Base-by-base conservation (phyloP, 2,888 invertebrate genomes). In the Zele albiditarsus region DNA sequence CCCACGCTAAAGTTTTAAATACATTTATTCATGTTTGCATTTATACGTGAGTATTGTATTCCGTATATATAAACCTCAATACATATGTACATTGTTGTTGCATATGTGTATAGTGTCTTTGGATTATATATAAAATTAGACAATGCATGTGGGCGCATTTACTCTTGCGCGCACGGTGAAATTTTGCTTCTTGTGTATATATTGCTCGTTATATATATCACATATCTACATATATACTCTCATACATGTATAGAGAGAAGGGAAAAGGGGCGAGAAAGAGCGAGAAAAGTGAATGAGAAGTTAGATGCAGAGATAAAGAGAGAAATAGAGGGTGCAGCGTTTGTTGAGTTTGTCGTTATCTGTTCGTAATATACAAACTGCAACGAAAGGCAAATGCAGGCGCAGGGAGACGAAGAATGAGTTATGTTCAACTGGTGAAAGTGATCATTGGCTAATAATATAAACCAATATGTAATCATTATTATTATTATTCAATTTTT, bases 131-230 rank as follows among this genome's bases (percentile, higher is more conserved):
- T n/a, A 46, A 28, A 62, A 82, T 82, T 86, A 86, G 84, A 88
- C 88, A 88, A 88, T 88, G 86, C 84, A 85, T 86, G 87, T 85
- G 84, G 88, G 88, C 87, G 88, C 85, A 83, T 84, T 83, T 83
- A 81, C 81, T 78, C 82, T 73, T 70, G 78, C 38, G 67, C 70
- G 31, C 70, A 58, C 25, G 10, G 33, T 63, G 63, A 63, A 63
- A 63, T 33, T 63, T 63, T 60, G 16, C 60, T 27, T 60, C 60
- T 53, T 20, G 53, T 20, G 4, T 53, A 53, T 53, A 53, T 5
- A 49, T 49, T 49, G 49, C n/a, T 20, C n/a, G 46, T 71, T 69
- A 23, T 58, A 60, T 60, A 20, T 23, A 6, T 20, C 20, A 53
- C 5, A 53, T 53, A 53, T n/a, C 23, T 6, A 58, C 16, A 31